Percentiles rank a stretch among this genome's conserved stretches.
Conservation (phyloP, 2,888 invertebrate species). For the Meandrusa payeni region DNA sequence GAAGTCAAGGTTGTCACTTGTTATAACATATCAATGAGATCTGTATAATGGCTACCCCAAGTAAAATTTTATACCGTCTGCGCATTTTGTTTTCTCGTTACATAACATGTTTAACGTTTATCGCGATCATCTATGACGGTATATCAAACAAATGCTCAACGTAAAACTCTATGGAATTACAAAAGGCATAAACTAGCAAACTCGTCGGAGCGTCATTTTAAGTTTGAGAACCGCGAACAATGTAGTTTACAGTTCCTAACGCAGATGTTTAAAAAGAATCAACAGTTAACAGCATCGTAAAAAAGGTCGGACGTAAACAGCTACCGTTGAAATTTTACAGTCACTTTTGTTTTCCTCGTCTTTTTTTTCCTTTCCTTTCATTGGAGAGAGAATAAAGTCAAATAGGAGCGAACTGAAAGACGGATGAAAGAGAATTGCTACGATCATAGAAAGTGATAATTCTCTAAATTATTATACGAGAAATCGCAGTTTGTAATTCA, state of each 20-base stretch:
- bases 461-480: background rate
- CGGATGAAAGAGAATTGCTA: background rate
- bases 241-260: slow-evolving; percentile 71
- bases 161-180: slow-evolving; percentile 33
- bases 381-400: slow-evolving; percentile 26
- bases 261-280: slow-evolving; percentile 78
- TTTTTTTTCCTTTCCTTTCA: slow-evolving; percentile 36
- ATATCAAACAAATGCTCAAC: too few species aligned
- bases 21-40: too few species aligned
- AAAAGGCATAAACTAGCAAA: slow-evolving; percentile 30
- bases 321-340: slow-evolving; percentile 72
- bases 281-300: slow-evolving; percentile 78
- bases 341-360: slow-evolving; percentile 55
- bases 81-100: too few species aligned
- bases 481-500: too few species aligned
- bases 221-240: slow-evolving; percentile 58
- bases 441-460: background rate
- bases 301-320: slow-evolving; percentile 71
- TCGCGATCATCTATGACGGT: too few species aligned
- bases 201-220: slow-evolving; percentile 48
- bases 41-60: too few species aligned
- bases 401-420: slow-evolving; percentile 5
- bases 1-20: too few species aligned
- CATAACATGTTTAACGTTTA: too few species aligned
- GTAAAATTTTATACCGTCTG: too few species aligned